Evolutionary conservation across 2,888 invertebrate species (phyloP), one percentile per base, ranked within the genome.

Genomic region (Sphecodes monilicornis): DNA sequence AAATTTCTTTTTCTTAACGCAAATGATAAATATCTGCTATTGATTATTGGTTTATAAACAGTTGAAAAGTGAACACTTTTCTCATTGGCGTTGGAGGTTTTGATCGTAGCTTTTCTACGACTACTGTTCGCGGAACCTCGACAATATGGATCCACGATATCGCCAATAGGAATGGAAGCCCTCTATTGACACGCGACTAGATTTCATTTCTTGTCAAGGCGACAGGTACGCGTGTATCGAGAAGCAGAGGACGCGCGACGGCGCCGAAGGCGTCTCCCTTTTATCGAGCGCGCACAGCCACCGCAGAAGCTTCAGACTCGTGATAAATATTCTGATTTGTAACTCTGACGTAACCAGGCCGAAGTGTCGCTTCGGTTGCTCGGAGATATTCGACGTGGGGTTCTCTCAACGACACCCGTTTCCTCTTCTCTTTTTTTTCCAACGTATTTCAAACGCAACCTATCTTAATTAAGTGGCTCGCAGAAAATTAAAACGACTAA

Each of bases 211-310:
- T 80, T 70, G 89, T 81, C 80, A 80, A 84, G 85, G 66, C 83
- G 88, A 89, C 84, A 86, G 83, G 85, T 87, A 76, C 80, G 78
- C 86, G 80, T 75, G 83, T 89, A 82, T 84, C 74, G 87, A 80
- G 78, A 84, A 84, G 74, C 72, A 41, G 82, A 84, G 80, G 80
- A 88, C 82, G 86, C 87, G 91, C 93, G 92, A 90, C 93, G 93
- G 91, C 90, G 91, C 92, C 89, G 90, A 89, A 91, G 90, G 90
- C 86, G 86, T 91, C 90, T 89, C 87, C 89, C 90, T 85, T 92
- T 93, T 93, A 93, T 93, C 91, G 93, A 93, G 91, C 93, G 92
- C 90, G 92, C 90, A 86, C 86, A 86, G 84, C 92, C 91, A 90
- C 88, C 89, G 84, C 84, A 74, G 80, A 78, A 85, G 86, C 90